phyloP scores from a whole-genome alignment of 2,113 vertebrate species.

The Tachysurus vachellii region DNA sequence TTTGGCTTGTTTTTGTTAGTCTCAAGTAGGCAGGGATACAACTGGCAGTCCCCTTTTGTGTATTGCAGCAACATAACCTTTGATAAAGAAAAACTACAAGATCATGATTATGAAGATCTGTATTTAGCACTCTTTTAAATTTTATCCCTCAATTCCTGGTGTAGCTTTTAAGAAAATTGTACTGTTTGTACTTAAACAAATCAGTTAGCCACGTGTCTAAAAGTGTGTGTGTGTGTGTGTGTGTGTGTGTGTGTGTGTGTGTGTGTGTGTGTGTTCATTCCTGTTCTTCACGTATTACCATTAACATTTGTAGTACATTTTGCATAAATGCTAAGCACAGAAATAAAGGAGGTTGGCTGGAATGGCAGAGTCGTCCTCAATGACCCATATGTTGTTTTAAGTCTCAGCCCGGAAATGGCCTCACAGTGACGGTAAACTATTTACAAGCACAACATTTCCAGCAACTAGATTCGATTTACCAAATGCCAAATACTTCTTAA shows the following conservation, averaged over 20 bases:
- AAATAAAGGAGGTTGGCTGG: background rate
- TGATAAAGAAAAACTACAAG: background rate
- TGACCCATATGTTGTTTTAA: constrained; percentile 3
- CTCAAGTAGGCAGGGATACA: background rate
- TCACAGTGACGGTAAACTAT: background rate
- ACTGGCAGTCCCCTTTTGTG: background rate
- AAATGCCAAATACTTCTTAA: background rate
- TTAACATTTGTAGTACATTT: background rate
- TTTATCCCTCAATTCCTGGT: background rate
- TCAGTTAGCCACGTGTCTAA: background rate
- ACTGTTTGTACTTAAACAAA: background rate
- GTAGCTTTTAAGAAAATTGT: background rate
- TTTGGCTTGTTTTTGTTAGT: constrained; percentile 54
- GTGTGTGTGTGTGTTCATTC: background rate
- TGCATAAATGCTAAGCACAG: background rate
- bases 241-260: background rate
- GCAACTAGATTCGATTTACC: background rate
- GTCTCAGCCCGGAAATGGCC: background rate
- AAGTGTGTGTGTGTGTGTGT: background rate
- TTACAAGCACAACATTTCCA: background rate
- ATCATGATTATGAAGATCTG: background rate
- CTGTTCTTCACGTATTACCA: background rate
- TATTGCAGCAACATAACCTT: background rate
- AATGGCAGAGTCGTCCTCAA: background rate
- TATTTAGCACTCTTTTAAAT: background rate